Evolutionary conservation across 2,113 vertebrate species (phyloP), one percentile per base, ranked within the genome.

Genomic region (Triplophysa rosa): DNA sequence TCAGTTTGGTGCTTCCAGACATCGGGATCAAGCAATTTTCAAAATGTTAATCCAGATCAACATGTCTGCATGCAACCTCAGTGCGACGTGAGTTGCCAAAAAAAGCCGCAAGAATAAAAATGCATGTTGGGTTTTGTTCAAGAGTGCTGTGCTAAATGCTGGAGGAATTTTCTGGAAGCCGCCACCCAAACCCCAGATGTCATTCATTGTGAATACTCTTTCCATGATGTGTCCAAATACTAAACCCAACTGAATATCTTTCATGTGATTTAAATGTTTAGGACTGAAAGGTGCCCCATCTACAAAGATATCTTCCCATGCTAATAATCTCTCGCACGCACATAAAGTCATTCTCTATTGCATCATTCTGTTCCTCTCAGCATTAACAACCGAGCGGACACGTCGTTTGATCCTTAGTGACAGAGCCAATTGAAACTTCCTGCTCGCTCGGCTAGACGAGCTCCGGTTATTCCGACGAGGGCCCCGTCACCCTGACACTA

Each of bases 371-470:
- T 72, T 73, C 56, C 16, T 73, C 33, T 19, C 11, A 23, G 37
- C 56, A 61, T 73, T 42, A 61, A 61, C 33, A 14, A 8, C 58
- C 42, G 58, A 47, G 54, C 23, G 8, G 58, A 45, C 75, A 37
- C 24, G 17, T 80, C 19, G 24, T 74, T 80, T 64, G 7, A 70
- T 63, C 66, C 78, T 82, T 82, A 82, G 80, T 84, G 67, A 62
- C 17, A 9, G 16, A 45, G 26, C 61, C 19, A 37, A 79, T 81
- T 76, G 71, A 77, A 83, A 63, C 62, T 37, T 78, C 75, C 65
- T 63, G 80, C 72, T 52, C 52, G 23, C 79, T 45, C 19, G 45
- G 29, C 70, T 65, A 74, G 68, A 58, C n/a, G 21, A 54, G 52
- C 67, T n/a, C 7, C 9, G 49, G 37, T 54, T 67, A 67, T 66